These are phyloP conservation scores for Branchellion lobata DNA, from an alignment of 2,888 invertebrate species.

Conservation along the genomic window DNA sequence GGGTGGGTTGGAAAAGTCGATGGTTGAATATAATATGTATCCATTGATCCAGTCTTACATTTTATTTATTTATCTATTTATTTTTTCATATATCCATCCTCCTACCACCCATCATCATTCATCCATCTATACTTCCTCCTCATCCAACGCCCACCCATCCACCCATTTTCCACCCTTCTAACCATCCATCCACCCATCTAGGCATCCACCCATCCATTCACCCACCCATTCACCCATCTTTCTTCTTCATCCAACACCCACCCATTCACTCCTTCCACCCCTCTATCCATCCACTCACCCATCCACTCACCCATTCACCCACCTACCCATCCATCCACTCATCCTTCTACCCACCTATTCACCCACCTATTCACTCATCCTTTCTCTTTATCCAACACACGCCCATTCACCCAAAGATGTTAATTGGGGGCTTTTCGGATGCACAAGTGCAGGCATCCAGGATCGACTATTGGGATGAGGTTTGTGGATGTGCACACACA, in stretches of 20 bases:
- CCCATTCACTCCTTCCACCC: neutral
- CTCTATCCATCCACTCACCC: too few species aligned
- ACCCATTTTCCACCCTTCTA: neutral
- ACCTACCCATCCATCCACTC: neutral
- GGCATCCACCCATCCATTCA: too few species aligned
- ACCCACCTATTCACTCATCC: neutral
- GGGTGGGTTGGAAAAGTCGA: too few species aligned
- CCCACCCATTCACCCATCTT: neutral
- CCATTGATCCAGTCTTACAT: too few species aligned
- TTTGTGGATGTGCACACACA: too few species aligned
- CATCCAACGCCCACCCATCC: too few species aligned
- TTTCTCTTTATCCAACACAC: neutral
- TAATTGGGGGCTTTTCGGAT: conserved; percentile 20
- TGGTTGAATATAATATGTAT: too few species aligned
- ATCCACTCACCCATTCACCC: neutral
- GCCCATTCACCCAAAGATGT: neutral
- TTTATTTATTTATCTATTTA: too few species aligned
- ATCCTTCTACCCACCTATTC: neutral
- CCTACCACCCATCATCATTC: neutral
- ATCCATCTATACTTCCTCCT: too few species aligned
- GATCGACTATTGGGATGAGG: conserved; percentile 84
- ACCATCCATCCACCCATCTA: neutral
- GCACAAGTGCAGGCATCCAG: conserved; percentile 66
- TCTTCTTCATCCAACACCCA: neutral
- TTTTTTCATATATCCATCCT: too few species aligned